These are phyloP conservation scores for Meteorus colon DNA, from an alignment of 2,888 invertebrate genomes.

Conservation along the genomic window DNA sequence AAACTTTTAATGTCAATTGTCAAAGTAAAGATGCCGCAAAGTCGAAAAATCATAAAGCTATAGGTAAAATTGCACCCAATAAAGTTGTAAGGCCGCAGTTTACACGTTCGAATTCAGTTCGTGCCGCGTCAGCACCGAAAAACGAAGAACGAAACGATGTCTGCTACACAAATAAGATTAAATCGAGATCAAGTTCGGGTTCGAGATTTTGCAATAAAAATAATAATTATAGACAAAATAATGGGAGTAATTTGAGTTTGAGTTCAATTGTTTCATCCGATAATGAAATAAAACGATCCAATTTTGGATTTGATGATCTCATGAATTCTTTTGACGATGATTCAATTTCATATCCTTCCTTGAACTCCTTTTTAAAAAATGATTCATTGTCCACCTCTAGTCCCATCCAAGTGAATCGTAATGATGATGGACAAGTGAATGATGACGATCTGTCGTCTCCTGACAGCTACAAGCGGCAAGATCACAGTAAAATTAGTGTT, in stretches of 20 bases:
- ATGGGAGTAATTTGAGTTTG: constrained; percentile 64
- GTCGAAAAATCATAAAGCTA: constrained; percentile 53
- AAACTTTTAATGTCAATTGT: constrained; percentile 41
- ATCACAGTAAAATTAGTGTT: constrained; percentile 73
- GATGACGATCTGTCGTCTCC: constrained; percentile 68
- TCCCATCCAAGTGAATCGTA: constrained; percentile 51
- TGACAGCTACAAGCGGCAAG: constrained; percentile 65
- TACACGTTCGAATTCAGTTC: constrained; percentile 61
- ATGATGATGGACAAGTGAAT: constrained; percentile 59
- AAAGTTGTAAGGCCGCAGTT: constrained; percentile 52
- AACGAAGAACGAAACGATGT: constrained; percentile 55
- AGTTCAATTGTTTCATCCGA: constrained; percentile 65
- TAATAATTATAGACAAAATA: constrained; percentile 54
- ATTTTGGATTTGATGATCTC: constrained; percentile 78
- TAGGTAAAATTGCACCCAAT: constrained; percentile 54
- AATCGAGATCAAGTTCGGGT: constrained; percentile 42
- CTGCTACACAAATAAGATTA: constrained; percentile 20
- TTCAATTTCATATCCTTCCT: constrained; percentile 72
- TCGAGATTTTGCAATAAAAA: constrained; percentile 51
- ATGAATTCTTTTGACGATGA: constrained; percentile 82
- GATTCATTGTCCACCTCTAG: constrained; percentile 70
- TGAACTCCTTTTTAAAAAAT: constrained; percentile 71
- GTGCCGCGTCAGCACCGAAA: constrained; percentile 61
- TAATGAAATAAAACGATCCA: constrained; percentile 64
- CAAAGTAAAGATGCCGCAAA: constrained; percentile 32